A percentile compares a stretch with the other conserved stretches of the same genome.
Conservation (phyloP, 2,797 vertebrate species). For the Parauchenoglanis punctatus region DNA sequence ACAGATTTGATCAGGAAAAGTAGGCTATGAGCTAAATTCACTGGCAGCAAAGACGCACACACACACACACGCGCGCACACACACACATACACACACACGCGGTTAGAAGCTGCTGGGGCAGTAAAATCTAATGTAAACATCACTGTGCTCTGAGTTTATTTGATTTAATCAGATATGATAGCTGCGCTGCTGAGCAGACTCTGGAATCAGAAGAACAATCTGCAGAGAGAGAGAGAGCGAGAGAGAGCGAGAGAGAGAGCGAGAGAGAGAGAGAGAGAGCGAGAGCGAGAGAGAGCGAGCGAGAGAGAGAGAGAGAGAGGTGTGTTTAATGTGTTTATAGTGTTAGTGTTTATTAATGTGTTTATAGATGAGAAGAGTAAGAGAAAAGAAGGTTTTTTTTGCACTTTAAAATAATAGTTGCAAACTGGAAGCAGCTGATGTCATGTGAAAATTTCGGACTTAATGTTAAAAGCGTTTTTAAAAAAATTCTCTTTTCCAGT, state of each 20-base stretch:
- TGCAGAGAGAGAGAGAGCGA: too few species aligned
- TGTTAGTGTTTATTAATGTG: too few species aligned
- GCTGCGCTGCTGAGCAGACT: slow-evolving; percentile 5
- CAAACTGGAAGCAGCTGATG: not conserved
- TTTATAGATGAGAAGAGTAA: too few species aligned
- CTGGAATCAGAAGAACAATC: not conserved
- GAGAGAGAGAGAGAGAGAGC: too few species aligned
- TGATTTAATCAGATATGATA: slow-evolving; percentile 67
- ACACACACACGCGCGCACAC: not conserved
- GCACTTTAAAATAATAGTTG: not conserved
- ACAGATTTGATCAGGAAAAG: slow-evolving; percentile 20
- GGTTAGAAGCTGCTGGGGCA: slow-evolving; percentile 20
- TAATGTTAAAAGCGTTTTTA: not conserved
- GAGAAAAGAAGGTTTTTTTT: too few species aligned
- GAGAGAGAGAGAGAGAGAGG: too few species aligned
- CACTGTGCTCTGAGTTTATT: slow-evolving; percentile 57
- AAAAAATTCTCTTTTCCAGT: too few species aligned
- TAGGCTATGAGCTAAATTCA: not conserved
- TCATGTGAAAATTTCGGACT: not conserved
- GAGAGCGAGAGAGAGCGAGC: too few species aligned
- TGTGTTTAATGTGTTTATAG: too few species aligned
- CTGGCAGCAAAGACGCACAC: slow-evolving; percentile 44
- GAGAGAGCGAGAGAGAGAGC: too few species aligned
- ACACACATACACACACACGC: not conserved
- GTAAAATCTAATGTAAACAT: slow-evolving; percentile 54